Percentiles rank a stretch among this genome's conserved stretches.
Conservation (phyloP, 92 coral and sea anemone genomes). For the Porites cylindrica region DNA sequence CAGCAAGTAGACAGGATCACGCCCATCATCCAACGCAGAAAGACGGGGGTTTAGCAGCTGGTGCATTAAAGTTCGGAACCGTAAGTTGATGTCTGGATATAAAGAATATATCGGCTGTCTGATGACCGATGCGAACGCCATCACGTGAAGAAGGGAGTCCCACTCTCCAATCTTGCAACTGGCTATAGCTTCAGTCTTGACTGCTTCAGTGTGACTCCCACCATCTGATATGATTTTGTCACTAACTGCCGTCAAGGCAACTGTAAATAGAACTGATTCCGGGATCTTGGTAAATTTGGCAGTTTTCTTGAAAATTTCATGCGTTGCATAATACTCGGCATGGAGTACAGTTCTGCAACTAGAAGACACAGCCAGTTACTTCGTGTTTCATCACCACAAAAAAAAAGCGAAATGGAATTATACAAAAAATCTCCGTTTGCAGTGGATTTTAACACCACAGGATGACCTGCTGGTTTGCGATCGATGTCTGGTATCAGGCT, state of each 20-base stretch:
- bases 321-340: slow-evolving; percentile 40
- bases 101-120: slow-evolving; percentile 39
- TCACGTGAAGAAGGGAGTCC: slow-evolving; percentile 16
- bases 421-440: not conserved
- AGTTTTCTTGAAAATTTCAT: slow-evolving; percentile 30
- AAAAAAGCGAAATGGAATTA: not conserved
- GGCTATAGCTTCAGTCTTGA: slow-evolving; percentile 55
- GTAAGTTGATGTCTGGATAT: slow-evolving; percentile 32
- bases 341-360: slow-evolving; percentile 44
- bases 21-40: slow-evolving; percentile 13
- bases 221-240: slow-evolving; percentile 26
- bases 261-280: slow-evolving; percentile 34
- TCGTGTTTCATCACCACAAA: slow-evolving; percentile 35
- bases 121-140: slow-evolving; percentile 25
- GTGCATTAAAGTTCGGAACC: slow-evolving; percentile 24
- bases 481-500: slow-evolving; percentile 10
- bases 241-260: slow-evolving; percentile 47
- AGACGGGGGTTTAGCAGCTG: slow-evolving; percentile 22
- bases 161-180: slow-evolving; percentile 10
- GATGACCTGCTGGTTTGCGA: not conserved
- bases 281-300: slow-evolving; percentile 29
- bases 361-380: slow-evolving; percentile 6
- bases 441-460: not conserved
- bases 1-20: slow-evolving; percentile 7
- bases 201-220: slow-evolving; percentile 36